These are phyloP conservation scores for Kobus ellipsiprymnus DNA, from an alignment of 2,113 vertebrate species.

Conservation along the genomic window DNA sequence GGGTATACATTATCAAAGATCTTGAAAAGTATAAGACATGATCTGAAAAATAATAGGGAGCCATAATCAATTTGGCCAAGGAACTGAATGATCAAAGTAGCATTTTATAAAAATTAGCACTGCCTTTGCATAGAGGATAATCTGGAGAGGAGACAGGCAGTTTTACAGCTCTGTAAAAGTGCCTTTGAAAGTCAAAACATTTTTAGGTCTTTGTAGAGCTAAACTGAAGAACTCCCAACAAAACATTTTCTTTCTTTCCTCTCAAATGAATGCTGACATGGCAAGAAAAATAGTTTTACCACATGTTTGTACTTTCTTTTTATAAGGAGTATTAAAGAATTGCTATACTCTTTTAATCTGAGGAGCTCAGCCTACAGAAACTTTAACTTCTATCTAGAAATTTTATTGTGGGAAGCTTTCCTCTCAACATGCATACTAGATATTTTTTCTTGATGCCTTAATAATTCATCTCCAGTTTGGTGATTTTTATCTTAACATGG, in stretches of 20 bases:
- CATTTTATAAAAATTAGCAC: neutral
- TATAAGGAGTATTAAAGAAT: neutral
- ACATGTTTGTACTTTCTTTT: neutral
- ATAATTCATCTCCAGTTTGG: neutral
- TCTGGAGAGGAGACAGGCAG: neutral
- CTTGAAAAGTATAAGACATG: neutral
- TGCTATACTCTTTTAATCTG: neutral
- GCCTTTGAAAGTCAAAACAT: neutral
- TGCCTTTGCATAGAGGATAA: neutral
- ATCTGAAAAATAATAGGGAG: neutral
- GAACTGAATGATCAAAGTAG: neutral
- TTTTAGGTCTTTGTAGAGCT: neutral
- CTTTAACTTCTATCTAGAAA: neutral
- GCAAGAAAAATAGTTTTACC: neutral
- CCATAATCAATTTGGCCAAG: neutral
- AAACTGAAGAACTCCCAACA: neutral
- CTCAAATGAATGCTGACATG: neutral
- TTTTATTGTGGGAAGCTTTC: neutral
- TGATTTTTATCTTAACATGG: neutral
- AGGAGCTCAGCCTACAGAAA: neutral
- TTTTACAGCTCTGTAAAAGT: neutral
- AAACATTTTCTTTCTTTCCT: conserved; percentile 14
- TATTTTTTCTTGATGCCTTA: neutral
- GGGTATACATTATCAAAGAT: neutral
- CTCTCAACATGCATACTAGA: neutral